Conservation (phyloP, 2,888 invertebrate species). For the Theristus sp. region DNA sequence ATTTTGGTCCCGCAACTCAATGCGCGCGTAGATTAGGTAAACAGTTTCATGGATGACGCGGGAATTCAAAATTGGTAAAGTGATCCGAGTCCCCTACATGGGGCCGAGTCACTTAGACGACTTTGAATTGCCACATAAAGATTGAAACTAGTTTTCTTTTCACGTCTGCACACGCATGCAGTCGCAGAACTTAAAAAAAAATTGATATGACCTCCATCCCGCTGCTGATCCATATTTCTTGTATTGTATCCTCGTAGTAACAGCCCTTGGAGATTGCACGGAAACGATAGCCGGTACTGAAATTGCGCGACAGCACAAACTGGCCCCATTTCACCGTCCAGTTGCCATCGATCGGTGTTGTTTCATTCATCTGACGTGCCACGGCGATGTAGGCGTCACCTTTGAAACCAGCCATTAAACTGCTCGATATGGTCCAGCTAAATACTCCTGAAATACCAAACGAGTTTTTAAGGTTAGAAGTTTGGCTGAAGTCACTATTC, state of each 20-base stretch:
- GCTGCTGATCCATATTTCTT: conserved; percentile 19
- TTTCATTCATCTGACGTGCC: not conserved
- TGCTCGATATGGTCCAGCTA: conserved; percentile 1
- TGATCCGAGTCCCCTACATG: too few relatives aligned
- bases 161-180: too few relatives aligned
- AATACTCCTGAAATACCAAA: not conserved
- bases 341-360: not conserved
- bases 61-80: too few relatives aligned
- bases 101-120: too few relatives aligned
- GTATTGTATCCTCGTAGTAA: conserved; percentile 24
- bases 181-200: too few relatives aligned
- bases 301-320: conserved; percentile 6
- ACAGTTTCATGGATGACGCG: too few relatives aligned
- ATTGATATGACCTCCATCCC: conserved; percentile 19
- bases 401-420: not conserved
- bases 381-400: not conserved
- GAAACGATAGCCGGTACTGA: conserved; percentile 29
- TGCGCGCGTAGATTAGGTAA: too few relatives aligned
- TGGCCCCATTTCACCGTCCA: not conserved
- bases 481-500: not conserved
- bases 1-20: too few relatives aligned
- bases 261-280: conserved; percentile 30
- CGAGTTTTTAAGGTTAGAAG: not conserved
- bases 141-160: too few relatives aligned
- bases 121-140: too few relatives aligned